Conservation (phyloP, 2,113 vertebrate genomes). For the Pterocles burchelli region DNA sequence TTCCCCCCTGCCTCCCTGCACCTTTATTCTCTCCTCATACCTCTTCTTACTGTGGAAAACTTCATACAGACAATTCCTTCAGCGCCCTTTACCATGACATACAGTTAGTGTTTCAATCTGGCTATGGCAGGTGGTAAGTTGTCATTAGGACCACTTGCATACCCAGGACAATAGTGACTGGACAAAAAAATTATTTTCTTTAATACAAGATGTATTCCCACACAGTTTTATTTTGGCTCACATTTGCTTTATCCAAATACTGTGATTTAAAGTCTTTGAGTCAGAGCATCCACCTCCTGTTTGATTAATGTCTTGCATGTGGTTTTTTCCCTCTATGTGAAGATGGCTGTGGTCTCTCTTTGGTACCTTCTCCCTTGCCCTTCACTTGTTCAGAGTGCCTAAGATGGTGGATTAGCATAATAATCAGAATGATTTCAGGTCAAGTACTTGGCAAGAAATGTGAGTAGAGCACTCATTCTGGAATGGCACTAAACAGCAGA, state of each 20-base stretch:
- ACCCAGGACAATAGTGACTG: too few species aligned
- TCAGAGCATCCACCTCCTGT: not conserved
- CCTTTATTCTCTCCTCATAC: not conserved
- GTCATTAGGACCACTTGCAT: not conserved
- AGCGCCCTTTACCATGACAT: not conserved
- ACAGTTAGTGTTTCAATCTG: not conserved
- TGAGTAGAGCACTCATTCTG: not conserved
- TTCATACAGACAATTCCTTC: not conserved
- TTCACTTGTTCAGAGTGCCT: not conserved
- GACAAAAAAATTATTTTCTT: not conserved
- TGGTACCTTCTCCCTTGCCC: not conserved
- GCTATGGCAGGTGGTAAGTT: not conserved
- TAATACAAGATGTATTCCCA: not conserved
- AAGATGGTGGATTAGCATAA: not conserved
- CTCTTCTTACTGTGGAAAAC: not conserved
- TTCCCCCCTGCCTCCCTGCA: rapidly evolving
- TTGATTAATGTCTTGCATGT: not conserved
- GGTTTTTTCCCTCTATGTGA: not conserved
- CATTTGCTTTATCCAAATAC: not conserved
- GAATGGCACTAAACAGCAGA: not conserved
- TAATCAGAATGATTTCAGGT: not conserved
- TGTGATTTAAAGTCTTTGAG: not conserved
- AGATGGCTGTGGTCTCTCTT: not conserved
- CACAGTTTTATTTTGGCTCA: not conserved
- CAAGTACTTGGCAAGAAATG: not conserved